These are phyloP conservation scores for Zaprionus vittiger DNA, from an alignment of 1,140 invertebrate genomes.

Conservation along the genomic window DNA sequence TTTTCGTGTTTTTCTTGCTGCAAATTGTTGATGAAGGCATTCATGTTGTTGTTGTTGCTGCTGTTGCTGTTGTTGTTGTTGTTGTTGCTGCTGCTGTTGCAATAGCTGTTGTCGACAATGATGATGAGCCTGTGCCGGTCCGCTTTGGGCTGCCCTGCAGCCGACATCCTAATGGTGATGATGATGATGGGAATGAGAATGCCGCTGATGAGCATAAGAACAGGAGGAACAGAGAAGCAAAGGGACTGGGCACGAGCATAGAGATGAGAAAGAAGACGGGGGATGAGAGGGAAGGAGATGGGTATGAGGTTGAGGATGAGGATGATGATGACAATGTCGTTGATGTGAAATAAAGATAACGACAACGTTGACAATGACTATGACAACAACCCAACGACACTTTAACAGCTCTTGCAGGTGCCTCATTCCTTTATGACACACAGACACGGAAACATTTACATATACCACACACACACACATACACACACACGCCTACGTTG, in stretches of 20 bases:
- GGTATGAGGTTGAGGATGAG: slow-evolving; percentile 44
- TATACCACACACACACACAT: not conserved
- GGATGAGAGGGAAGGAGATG: too few species aligned
- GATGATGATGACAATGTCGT: slow-evolving; percentile 78
- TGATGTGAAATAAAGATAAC: slow-evolving; percentile 82
- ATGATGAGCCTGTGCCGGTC: slow-evolving; percentile 56
- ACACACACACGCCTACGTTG: not conserved
- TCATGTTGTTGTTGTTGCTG: slow-evolving; percentile 39
- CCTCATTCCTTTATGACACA: slow-evolving; percentile 23
- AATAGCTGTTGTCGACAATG: slow-evolving; percentile 65
- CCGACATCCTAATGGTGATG: slow-evolving; percentile 14
- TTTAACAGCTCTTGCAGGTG: slow-evolving; percentile 80
- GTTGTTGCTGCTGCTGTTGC: slow-evolving; percentile 41
- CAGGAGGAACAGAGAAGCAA: not conserved
- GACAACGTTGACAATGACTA: slow-evolving; percentile 81
- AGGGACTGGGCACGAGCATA: not conserved
- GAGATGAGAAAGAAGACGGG: slow-evolving; percentile 1
- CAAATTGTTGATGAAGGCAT: slow-evolving; percentile 79
- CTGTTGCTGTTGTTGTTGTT: slow-evolving; percentile 42
- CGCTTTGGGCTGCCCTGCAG: slow-evolving; percentile 9
- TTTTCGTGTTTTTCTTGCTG: slow-evolving; percentile 65
- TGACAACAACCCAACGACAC: slow-evolving; percentile 79
- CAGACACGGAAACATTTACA: not conserved
- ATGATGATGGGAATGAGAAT: slow-evolving; percentile 22
- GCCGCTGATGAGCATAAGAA: not conserved